A percentile compares a stretch with the other conserved stretches of the same genome.
These are phyloP conservation scores for Platygyra sinensis DNA, from an alignment of 64 coral and sea anemone species.

Conservation along the genomic window DNA sequence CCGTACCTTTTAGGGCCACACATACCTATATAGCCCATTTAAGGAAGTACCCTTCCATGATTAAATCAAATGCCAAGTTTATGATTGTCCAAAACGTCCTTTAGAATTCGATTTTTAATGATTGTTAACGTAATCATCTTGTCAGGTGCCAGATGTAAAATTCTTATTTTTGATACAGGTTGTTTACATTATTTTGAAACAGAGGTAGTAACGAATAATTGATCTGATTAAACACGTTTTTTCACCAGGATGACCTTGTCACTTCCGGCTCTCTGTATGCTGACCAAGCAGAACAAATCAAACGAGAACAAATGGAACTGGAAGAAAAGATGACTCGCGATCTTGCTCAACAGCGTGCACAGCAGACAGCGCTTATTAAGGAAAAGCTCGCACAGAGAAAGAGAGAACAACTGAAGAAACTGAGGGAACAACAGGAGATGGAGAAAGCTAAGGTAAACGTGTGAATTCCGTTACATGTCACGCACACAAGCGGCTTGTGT, in stretches of 20 bases:
- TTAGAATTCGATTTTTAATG: too few relatives aligned
- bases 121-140: too few relatives aligned
- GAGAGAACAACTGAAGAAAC: constrained; percentile 61
- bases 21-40: too few relatives aligned
- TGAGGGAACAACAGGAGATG: constrained; percentile 81
- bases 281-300: constrained; percentile 88
- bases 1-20: too few relatives aligned
- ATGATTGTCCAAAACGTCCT: too few relatives aligned
- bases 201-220: not conserved
- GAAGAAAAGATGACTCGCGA: constrained; percentile 86
- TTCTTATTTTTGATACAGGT: too few relatives aligned
- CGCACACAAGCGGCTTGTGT: too few relatives aligned
- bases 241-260: constrained; percentile 82
- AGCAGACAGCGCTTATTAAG: constrained; percentile 75
- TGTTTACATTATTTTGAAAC: too few relatives aligned
- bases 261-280: constrained; percentile 69
- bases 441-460: constrained; percentile 86
- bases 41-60: too few relatives aligned
- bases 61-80: too few relatives aligned
- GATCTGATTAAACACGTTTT: not conserved
- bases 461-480: not conserved
- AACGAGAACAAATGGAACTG: constrained; percentile 78
- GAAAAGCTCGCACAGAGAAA: constrained; percentile 79
- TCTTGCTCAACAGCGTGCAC: constrained; percentile 58
- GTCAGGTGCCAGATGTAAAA: too few relatives aligned